Evolutionary conservation across 1,140 invertebrate species (phyloP).

Genomic region (Bombus waltoni): DNA sequence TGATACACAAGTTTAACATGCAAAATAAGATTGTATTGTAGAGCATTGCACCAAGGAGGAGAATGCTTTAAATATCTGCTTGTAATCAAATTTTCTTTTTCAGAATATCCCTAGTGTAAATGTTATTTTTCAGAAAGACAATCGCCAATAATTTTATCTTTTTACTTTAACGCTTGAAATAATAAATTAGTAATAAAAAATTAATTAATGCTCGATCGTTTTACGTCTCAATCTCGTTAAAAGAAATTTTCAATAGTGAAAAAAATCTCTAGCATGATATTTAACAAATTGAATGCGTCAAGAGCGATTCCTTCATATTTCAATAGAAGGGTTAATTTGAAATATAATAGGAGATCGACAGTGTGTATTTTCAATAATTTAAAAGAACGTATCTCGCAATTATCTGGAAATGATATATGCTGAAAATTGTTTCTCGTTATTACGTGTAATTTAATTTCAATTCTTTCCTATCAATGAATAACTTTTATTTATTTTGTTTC

Average conservation of each 20-base stretch:
- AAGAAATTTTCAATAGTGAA: background rate
- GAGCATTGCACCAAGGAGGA: background rate
- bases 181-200: no score
- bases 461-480: background rate
- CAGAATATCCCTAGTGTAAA: background rate
- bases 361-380: background rate
- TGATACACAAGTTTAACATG: background rate
- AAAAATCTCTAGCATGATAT: background rate
- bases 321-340: background rate
- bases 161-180: no score
- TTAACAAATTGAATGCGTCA: background rate
- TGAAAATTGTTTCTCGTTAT: background rate
- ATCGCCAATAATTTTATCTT: background rate
- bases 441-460: background rate
- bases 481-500: slow-evolving; percentile 43
- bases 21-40: background rate
- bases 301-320: no score
- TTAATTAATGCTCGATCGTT: no score
- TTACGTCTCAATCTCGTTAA: no score
- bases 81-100: background rate
- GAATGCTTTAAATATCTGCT: background rate
- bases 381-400: background rate
- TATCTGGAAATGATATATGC: background rate
- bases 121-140: background rate
- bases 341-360: background rate